Conservation (phyloP, 2,888 invertebrate genomes). For the Epistrophella euchroma region DNA sequence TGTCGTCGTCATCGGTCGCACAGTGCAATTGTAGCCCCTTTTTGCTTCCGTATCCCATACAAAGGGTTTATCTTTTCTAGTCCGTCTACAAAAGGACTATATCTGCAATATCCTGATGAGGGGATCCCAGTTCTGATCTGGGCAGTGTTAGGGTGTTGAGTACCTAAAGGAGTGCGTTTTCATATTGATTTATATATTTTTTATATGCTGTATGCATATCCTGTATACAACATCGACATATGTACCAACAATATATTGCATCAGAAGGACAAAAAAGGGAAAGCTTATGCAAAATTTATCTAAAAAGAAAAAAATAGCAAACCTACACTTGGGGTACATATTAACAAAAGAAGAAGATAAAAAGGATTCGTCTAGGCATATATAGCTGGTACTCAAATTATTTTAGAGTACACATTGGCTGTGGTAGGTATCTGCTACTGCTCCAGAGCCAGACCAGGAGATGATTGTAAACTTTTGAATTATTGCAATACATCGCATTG, state of each 20-base stretch:
- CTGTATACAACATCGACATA: slow-evolving; percentile 1
- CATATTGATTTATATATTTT: slow-evolving; percentile 59
- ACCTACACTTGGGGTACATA: background rate
- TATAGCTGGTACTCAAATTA: slow-evolving; percentile 34
- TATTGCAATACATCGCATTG: slow-evolving; percentile 70
- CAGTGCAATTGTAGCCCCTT: slow-evolving; percentile 27
- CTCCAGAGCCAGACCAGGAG: slow-evolving; percentile 13
- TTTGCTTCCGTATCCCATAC: slow-evolving; percentile 35
- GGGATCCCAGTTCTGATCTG: slow-evolving; percentile 3
- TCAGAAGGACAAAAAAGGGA: slow-evolving; percentile 48
- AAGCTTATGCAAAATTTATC: slow-evolving; percentile 52
- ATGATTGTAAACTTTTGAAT: slow-evolving; percentile 75
- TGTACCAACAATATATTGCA: slow-evolving; percentile 22
- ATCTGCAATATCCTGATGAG: background rate
- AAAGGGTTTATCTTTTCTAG: slow-evolving; percentile 18
- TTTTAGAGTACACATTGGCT: slow-evolving; percentile 21
- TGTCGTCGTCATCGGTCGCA: background rate
- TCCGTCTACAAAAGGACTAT: slow-evolving; percentile 39
- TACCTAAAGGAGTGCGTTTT: slow-evolving; percentile 42
- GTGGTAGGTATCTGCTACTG: background rate
- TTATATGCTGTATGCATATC: slow-evolving; percentile 27
- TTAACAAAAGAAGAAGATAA: slow-evolving; percentile 19
- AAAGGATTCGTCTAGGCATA: slow-evolving; percentile 42
- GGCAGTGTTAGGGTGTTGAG: slow-evolving; percentile 32
- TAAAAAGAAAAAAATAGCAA: background rate